Percentiles rank a stretch among this genome's conserved stretches.
These are phyloP conservation scores for Zootoca vivipara DNA, from an alignment of 2,113 vertebrate genomes.

Conservation along the genomic window DNA sequence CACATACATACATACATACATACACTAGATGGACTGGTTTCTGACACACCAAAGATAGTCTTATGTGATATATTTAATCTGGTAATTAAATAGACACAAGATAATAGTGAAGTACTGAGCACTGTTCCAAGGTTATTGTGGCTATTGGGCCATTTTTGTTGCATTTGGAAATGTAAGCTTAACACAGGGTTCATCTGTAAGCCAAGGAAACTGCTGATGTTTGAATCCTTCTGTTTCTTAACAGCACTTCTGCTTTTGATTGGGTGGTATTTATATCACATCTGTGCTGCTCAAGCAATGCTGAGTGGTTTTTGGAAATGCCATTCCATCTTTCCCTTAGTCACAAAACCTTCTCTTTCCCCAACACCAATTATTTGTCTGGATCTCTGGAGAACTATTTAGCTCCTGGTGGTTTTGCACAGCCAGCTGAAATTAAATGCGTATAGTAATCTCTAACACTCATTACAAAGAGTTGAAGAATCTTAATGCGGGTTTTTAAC, in stretches of 20 bases:
- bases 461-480: neutral
- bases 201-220: neutral
- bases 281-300: neutral
- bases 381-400: neutral
- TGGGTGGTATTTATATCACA: neutral
- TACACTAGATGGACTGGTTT: neutral
- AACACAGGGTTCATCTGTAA: neutral
- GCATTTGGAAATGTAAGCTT: neutral
- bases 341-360: neutral
- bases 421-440: slow-evolving; percentile 1
- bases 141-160: neutral
- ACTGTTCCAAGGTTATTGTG: neutral
- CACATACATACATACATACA: too few species aligned
- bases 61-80: neutral
- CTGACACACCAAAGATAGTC: neutral
- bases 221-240: neutral
- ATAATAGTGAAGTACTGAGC: neutral
- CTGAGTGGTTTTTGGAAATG: neutral
- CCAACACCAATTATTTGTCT: neutral
- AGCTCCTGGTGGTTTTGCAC: neutral
- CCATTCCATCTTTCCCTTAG: neutral
- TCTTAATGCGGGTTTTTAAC: neutral
- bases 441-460: neutral
- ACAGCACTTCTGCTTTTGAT: neutral
- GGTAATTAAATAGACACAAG: neutral